Evolutionary conservation across 2,888 invertebrate genomes (phyloP), one percentile per base, ranked within the genome.

Genomic region (Pardosa pseudoannulata): DNA sequence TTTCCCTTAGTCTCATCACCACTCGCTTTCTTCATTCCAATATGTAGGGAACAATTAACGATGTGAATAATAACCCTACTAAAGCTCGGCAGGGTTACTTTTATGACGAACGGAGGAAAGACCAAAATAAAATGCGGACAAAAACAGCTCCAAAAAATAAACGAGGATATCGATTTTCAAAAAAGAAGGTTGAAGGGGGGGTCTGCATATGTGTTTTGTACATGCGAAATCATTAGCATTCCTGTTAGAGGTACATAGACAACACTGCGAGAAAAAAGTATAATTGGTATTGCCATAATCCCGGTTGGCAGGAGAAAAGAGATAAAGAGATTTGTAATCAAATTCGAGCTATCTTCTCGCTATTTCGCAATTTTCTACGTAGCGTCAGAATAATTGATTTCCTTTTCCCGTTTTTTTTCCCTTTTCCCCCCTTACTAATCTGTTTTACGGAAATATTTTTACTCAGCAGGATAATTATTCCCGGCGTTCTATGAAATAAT

Each of bases 241-340:
- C 23, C 41, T 50, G 16, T 68, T 19, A 68, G 28, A 28, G 36
- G n/a, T 29, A 56, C 29, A 65, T n/a, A 67, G 31, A 46, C 36
- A 68, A 68, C 31, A 39, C 36, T 23, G 36, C 41, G 36, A 39
- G n/a, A 72, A 64, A 29, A 39, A 39, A 19, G 46, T 36, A 81
- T 80, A 81, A 81, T 81, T 81, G 81, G 68, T 73, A 81, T 81
- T 73, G 74, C 67, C 39, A 39, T 74, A 74, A 81, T 74, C 62
- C 80, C 13, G n/a, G 36, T 39, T 56, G 31, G 67, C 56, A 29
- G 41, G 29, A 19, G 39, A 31, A 67, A 28, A 39, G 80, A 80
- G 74, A 74, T 74, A 74, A 74, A 74, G 74, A 74, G 68, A 74
- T 81, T 81, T 74, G 50, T 68, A 81, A 81, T 81, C 81, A 81